phyloP scores from a whole-genome alignment of 2,888 invertebrate genomes.

The Ophion ellenae region DNA sequence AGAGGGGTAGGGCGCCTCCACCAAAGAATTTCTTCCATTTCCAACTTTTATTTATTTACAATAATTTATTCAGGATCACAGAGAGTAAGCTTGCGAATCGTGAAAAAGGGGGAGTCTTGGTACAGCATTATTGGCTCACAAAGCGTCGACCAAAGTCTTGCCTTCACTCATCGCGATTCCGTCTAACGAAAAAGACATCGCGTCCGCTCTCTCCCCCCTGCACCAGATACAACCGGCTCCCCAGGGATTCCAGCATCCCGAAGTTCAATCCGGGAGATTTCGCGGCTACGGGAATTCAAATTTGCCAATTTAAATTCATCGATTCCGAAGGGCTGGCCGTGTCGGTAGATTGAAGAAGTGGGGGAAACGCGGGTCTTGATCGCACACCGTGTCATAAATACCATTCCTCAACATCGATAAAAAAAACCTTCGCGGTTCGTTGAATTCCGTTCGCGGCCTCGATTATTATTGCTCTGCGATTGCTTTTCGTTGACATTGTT shows the following conservation, averaged over 20 bases:
- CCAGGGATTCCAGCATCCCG: slow-evolving; percentile 21
- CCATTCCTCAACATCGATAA: slow-evolving; percentile 12
- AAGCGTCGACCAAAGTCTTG: not conserved
- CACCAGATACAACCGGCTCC: not conserved
- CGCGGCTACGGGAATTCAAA: slow-evolving; percentile 48
- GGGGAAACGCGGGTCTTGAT: slow-evolving; percentile 29
- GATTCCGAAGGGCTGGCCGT: slow-evolving; percentile 34
- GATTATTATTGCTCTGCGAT: not conserved
- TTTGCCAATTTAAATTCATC: slow-evolving; percentile 62
- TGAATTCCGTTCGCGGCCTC: slow-evolving; percentile 39
- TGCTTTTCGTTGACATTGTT: not conserved
- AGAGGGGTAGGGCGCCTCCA: no score
- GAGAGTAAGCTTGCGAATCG: not conserved
- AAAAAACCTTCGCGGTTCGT: slow-evolving; percentile 36
- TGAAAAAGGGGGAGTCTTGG: slow-evolving; percentile 9
- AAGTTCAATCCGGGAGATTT: slow-evolving; percentile 45
- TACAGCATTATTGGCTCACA: slow-evolving; percentile 18
- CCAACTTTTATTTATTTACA: not conserved
- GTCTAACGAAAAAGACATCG: no score
- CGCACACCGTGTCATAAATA: slow-evolving; percentile 4
- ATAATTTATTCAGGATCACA: not conserved
- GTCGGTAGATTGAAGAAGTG: slow-evolving; percentile 7
- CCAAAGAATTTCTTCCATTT: no score
- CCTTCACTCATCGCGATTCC: not conserved
- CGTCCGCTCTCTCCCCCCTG: not conserved